These are phyloP conservation scores for Platycnemis pennipes DNA, from an alignment of 2,888 invertebrate genomes.

Conservation along the genomic window DNA sequence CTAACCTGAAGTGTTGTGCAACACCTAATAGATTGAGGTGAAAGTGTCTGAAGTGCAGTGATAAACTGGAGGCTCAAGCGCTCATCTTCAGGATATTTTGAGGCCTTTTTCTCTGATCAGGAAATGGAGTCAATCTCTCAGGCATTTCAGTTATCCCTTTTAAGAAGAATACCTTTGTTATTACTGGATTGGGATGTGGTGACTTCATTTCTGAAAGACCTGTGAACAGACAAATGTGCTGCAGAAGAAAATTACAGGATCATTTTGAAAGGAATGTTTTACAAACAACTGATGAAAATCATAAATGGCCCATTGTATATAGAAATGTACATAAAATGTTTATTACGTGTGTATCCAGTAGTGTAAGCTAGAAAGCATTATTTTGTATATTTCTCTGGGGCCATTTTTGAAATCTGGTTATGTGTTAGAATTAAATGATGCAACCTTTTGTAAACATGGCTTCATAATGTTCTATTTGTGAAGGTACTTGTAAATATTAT, in stretches of 20 bases:
- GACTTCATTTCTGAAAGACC: constrained; percentile 54
- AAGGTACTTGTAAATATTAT: constrained; percentile 69
- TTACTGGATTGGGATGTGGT: constrained; percentile 46
- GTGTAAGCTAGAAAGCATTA: constrained; percentile 63
- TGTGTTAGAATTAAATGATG: constrained; percentile 67
- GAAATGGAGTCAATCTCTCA: neutral
- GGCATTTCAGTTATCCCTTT: constrained; percentile 33
- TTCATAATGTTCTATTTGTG: constrained; percentile 69
- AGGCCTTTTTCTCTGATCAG: constrained; percentile 33
- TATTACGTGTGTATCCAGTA: constrained; percentile 66
- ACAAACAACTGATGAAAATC: constrained; percentile 60
- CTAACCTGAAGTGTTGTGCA: constrained; percentile 57
- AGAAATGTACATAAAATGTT: constrained; percentile 68
- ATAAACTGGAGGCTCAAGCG: constrained; percentile 48
- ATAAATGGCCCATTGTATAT: constrained; percentile 68
- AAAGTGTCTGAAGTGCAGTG: constrained; percentile 60
- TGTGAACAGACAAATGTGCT: constrained; percentile 40
- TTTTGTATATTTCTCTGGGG: constrained; percentile 69
- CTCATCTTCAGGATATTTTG: constrained; percentile 59
- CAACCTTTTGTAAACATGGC: constrained; percentile 69
- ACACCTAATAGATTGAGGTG: neutral
- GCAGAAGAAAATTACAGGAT: constrained; percentile 41
- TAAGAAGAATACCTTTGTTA: constrained; percentile 55
- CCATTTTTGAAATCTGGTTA: constrained; percentile 68
- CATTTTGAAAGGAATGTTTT: constrained; percentile 65